phyloP scores from a whole-genome alignment of 1,140 invertebrate species.

The Drosophila repleta region DNA sequence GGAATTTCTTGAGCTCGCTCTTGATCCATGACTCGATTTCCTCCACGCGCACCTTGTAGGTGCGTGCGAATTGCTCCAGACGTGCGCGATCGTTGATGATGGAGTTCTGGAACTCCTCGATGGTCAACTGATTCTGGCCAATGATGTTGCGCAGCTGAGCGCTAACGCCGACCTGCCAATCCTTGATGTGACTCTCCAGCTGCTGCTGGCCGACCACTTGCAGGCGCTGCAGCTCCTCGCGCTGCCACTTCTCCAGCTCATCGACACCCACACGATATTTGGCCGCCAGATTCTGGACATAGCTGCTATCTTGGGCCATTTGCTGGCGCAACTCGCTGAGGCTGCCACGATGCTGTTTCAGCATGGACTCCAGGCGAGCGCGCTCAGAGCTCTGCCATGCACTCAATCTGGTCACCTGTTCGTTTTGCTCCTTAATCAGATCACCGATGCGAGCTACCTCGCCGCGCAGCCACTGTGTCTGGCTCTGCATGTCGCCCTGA shows the following conservation, averaged over 20 bases:
- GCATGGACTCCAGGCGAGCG: conserved; percentile 63
- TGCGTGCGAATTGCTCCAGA: conserved; percentile 65
- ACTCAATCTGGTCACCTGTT: conserved; percentile 67
- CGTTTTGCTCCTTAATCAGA: conserved; percentile 72
- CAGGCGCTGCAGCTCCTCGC: conserved; percentile 66
- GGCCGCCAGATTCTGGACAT: conserved; percentile 68
- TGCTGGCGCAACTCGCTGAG: conserved; percentile 67
- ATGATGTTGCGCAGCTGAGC: conserved; percentile 62
- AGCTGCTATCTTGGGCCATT: conserved; percentile 67
- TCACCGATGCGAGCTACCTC: conserved; percentile 71
- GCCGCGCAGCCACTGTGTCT: conserved; percentile 74
- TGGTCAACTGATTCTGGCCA: conserved; percentile 70
- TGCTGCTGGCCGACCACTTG: conserved; percentile 64
- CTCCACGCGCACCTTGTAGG: conserved; percentile 74
- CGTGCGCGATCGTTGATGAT: conserved; percentile 69
- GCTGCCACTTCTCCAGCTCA: conserved; percentile 79
- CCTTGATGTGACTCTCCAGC: conserved; percentile 71
- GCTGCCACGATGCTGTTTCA: conserved; percentile 72
- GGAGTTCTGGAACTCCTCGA: conserved; percentile 74
- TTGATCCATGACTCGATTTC: conserved; percentile 78
- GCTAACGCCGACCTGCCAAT: conserved; percentile 71
- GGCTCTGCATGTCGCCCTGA: conserved; percentile 75
- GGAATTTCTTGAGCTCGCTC: conserved; percentile 68
- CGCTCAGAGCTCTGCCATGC: conserved; percentile 78
- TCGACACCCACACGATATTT: conserved; percentile 78